Evolutionary conservation across 2,888 invertebrate species (phyloP).

Genomic region (Pyrrhosoma nymphula): DNA sequence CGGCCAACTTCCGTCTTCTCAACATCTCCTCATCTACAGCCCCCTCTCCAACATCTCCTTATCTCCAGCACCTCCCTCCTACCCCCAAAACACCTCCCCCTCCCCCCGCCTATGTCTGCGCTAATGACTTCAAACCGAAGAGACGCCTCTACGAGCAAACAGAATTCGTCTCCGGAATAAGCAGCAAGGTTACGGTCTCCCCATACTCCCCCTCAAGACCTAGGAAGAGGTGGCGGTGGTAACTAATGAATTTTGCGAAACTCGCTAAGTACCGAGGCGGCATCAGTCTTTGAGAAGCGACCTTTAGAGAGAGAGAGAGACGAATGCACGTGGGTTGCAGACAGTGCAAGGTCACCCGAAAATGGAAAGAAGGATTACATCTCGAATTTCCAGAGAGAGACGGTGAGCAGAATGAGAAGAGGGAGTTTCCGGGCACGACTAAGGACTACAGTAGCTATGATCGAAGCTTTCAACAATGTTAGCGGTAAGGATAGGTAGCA

Average conservation of each 20-base stretch:
- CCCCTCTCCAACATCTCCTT: too few relatives aligned
- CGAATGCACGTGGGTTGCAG: neutral
- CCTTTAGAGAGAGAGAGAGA: neutral
- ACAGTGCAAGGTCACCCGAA: neutral
- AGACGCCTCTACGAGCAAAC: neutral
- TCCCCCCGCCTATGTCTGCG: neutral
- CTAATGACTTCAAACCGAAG: neutral
- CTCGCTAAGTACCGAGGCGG: neutral
- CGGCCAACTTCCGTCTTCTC: too few relatives aligned
- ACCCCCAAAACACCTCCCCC: neutral
- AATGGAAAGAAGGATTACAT: neutral
- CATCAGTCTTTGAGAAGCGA: neutral
- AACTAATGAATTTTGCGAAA: slow-evolving; percentile 31
- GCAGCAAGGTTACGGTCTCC: neutral
- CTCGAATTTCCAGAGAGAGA: too few relatives aligned
- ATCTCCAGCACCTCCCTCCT: neutral
- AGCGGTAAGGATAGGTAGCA: too few relatives aligned
- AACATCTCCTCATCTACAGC: too few relatives aligned
- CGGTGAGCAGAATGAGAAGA: too few relatives aligned
- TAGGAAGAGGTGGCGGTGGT: neutral
- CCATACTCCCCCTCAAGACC: neutral
- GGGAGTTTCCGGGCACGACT: too few relatives aligned
- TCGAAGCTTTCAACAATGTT: too few relatives aligned
- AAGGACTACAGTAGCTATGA: too few relatives aligned
- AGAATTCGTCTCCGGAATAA: neutral